Base-by-base conservation (phyloP, 2,113 vertebrate species). In the Labeo catla region DNA sequence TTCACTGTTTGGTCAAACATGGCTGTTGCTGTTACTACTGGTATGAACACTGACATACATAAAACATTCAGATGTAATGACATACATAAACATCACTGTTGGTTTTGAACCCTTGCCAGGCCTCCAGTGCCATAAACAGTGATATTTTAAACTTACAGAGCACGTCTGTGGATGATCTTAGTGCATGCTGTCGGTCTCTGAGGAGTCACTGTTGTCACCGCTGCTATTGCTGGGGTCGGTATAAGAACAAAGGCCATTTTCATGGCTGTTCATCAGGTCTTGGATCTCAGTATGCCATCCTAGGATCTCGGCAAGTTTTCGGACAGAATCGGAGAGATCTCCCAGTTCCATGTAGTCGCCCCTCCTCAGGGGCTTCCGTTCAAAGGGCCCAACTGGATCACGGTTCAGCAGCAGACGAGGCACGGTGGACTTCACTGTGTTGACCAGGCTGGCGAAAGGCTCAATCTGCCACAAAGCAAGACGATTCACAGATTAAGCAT, bases 401-500 rank as follows among this genome's bases (percentile, higher is more conserved):
- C 94, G 85, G 88, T 96, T 96, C 76, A 96, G 90, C 82, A 96
- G 94, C 57, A 96, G 93, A 21, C 95, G 94, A 1, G 92, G 94
- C 23, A 95, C 94, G 1, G 89, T 89, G 63, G 94, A 86, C 83
- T 93, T 93, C 66, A 96, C 93, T 0, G 95, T 95, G 82, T 95
- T 94, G 86, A 96, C 93, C 86, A 96, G 87, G 87, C 95, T 95
- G 80, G 94, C 95, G 19, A 95, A 96, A 0, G 95, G 95, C 88
- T 96, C 95, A 0, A 95, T 95, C 95, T 96, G 66, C 76, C 88
- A 59, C 5, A 81, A 3, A 49, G 21, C 13, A 39, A 39, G 39
- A 39, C 5, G 39, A 39, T 5, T 39, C 5, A 39, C 0, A 39
- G 39, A 39, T 39, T 39, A 39, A 39, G 39, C 3, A 39, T 39